Evolutionary conservation across 2,113 vertebrate genomes (phyloP).

Genomic region (Dicaeum eximium): DNA sequence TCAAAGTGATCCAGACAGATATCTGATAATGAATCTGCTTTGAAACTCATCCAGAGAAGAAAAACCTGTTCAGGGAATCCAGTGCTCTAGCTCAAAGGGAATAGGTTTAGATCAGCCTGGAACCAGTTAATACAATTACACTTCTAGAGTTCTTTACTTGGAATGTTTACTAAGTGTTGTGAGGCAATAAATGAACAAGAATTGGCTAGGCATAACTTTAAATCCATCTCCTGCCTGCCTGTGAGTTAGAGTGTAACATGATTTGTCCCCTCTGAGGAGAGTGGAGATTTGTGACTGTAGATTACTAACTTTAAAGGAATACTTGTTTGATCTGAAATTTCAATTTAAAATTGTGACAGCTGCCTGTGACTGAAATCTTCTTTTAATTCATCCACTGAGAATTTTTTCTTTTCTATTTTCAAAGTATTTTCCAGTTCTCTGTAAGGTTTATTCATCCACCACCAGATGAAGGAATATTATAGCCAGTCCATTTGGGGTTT

Average conservation of each 20-base stretch:
- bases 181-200: neutral
- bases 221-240: neutral
- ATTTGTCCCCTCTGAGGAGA: neutral
- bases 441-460: neutral
- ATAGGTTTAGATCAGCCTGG: neutral
- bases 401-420: neutral
- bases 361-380: neutral
- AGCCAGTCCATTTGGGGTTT: neutral
- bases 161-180: neutral
- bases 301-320: neutral
- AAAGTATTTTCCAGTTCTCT: neutral
- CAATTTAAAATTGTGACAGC: neutral
- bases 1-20: constrained; percentile 43
- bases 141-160: neutral
- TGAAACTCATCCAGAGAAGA: constrained; percentile 54
- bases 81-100: neutral
- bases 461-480: neutral
- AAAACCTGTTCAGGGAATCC: constrained; percentile 20
- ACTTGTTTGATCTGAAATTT: neutral
- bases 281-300: neutral
- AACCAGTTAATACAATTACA: constrained; percentile 7
- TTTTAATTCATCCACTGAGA: neutral
- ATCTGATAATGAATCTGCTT: constrained; percentile 54
- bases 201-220: neutral
- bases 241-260: neutral